These are phyloP conservation scores for Pristionchus pacificus DNA, from an alignment of 1,140 invertebrate genomes.

Conservation along the genomic window DNA sequence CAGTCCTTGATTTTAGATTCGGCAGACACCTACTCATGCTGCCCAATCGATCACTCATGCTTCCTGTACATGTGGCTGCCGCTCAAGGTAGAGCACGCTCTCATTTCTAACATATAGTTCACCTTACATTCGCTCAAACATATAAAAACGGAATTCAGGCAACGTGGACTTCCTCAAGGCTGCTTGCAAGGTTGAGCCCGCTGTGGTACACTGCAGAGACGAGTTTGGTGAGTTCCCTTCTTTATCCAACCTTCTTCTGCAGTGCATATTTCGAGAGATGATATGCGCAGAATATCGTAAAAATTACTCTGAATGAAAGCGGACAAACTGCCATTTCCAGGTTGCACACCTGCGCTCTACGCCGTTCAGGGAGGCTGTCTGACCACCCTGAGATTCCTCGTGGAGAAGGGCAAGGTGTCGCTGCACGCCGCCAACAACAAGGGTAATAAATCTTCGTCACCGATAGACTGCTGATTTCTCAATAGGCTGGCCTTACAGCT, in stretches of 20 bases:
- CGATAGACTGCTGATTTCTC: no score
- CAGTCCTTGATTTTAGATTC: no score
- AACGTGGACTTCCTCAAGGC: conserved; percentile 33
- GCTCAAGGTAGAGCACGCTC: conserved; percentile 25
- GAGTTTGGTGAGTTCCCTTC: conserved; percentile 28
- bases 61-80: conserved; percentile 37
- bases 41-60: conserved; percentile 25
- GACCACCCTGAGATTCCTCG: conserved; percentile 22
- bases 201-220: conserved; percentile 35
- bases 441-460: no score
- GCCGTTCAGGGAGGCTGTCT: conserved; percentile 36
- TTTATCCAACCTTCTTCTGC: conserved; percentile 10
- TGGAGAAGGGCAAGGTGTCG: conserved; percentile 28
- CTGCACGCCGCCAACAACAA: conserved; percentile 22
- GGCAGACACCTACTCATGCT: conserved; percentile 33
- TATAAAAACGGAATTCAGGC: conserved; percentile 13
- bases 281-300: no score
- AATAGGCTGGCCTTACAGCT: no score
- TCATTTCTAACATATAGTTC: not conserved
- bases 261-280: no score
- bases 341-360: conserved; percentile 36
- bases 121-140: conserved; percentile 1
- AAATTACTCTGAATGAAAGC: no score
- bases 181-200: conserved; percentile 31
- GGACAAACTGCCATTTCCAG: no score